Conservation (phyloP, 2,797 vertebrate genomes). For the Sphenopsis melanotis region DNA sequence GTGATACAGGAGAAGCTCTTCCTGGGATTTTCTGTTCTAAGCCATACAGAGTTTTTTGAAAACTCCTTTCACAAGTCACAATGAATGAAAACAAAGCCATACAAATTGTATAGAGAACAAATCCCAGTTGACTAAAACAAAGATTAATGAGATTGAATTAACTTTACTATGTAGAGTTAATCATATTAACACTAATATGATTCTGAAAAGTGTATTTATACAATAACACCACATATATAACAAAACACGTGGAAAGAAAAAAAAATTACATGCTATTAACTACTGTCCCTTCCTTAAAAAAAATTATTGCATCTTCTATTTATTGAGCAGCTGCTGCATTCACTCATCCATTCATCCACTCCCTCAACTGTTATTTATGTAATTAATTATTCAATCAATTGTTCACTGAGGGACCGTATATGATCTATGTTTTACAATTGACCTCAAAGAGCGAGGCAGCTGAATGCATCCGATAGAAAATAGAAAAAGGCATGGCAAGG, state of each 20-base stretch:
- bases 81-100: background rate
- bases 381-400: slow-evolving; percentile 30
- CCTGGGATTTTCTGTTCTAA: background rate
- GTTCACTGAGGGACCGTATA: background rate
- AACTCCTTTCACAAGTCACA: background rate
- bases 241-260: background rate
- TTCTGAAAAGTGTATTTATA: background rate
- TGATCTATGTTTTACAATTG: slow-evolving; percentile 77
- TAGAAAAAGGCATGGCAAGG: slow-evolving; percentile 92
- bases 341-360: background rate
- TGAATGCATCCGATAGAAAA: slow-evolving; percentile 98
- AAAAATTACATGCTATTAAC: background rate
- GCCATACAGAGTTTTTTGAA: background rate
- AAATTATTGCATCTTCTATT: background rate
- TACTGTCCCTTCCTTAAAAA: background rate
- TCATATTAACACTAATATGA: background rate
- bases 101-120: background rate
- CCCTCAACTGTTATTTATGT: slow-evolving; percentile 4
- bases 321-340: slow-evolving; percentile 8
- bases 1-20: background rate
- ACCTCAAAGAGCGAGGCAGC: slow-evolving; percentile 95
- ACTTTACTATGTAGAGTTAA: background rate
- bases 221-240: background rate
- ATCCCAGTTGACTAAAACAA: background rate
- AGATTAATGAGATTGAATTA: background rate